These are phyloP conservation scores for Corydoras maculifer DNA, from an alignment of 2,113 vertebrate species.

Conservation along the genomic window DNA sequence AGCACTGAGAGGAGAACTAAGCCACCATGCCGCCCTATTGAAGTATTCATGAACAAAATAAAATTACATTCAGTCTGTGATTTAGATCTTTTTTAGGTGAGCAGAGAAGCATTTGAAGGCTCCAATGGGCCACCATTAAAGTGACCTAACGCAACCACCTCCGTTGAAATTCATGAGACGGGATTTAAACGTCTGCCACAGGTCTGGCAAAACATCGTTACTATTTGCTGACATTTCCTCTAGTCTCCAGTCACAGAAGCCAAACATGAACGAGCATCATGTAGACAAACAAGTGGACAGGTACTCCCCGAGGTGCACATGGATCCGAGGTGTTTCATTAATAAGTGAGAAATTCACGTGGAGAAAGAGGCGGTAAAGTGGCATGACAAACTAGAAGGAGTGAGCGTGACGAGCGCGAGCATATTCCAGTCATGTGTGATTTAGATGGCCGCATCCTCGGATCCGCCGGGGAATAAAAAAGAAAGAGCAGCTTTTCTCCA, in stretches of 20 bases:
- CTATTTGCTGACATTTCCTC: too few species aligned
- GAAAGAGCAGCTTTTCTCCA: conserved; percentile 19
- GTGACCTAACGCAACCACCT: too few species aligned
- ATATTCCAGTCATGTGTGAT: conserved; percentile 13
- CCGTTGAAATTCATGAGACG: too few species aligned
- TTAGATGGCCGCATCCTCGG: background rate
- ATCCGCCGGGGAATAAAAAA: conserved; percentile 2
- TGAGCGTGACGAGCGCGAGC: conserved; percentile 1
- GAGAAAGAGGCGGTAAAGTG: background rate
- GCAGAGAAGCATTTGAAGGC: too few species aligned
- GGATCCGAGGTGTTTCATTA: conserved; percentile 16
- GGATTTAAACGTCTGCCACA: too few species aligned
- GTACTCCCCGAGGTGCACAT: conserved; percentile 3
- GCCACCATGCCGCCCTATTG: too few species aligned
- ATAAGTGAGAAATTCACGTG: conserved; percentile 13
- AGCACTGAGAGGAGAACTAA: too few species aligned
- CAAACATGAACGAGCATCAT: background rate
- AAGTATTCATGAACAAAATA: too few species aligned
- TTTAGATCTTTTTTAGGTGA: too few species aligned
- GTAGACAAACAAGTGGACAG: background rate
- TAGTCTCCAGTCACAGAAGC: background rate
- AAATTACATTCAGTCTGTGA: too few species aligned
- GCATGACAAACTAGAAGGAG: background rate
- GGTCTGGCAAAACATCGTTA: too few species aligned
- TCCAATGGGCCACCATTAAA: too few species aligned